Evolutionary conservation across 1,140 invertebrate species (phyloP), one percentile per base, ranked within the genome.

Genomic region (Eurosta solidaginis): DNA sequence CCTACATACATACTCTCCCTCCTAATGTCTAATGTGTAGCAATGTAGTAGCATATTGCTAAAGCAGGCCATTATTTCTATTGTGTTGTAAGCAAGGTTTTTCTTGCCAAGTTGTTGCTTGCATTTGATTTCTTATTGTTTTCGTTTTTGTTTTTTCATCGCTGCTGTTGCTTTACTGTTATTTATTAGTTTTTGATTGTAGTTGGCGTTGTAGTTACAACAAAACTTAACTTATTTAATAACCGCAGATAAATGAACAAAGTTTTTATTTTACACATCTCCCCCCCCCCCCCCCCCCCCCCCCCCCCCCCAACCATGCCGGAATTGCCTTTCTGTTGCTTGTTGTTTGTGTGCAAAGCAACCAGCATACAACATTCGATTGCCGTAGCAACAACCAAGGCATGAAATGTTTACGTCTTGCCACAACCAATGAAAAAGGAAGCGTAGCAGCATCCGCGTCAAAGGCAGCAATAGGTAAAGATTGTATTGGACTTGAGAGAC

Each of bases 191-290:
- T 52, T 52, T 52, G n/a, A n/a, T n/a, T 33, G 54, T 63, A 0
- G n/a, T 27, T 54, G 52, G 12, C 45, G 45, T 47, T 47, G 45
- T 47, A 12, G 49, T 5, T n/a, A 22, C 7, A n/a, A n/a, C 59
- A 14, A 36, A 59, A 59, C 54, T 68, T 68, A 68, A 68, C 59
- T 68, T 68, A 68, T 68, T 68, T 68, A 68, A 68, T 68, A 68
- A 68, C 59, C 59, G 59, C 59, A 68, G 40, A 68, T 68, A 68
- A 68, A 68, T 68, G 59, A 40, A 20, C 59, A 68, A 68, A 68
- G 59, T 68, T 68, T 40, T n/a, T 68, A 68, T 33, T 20, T 52
- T 20, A 40, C 36, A 33, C 59, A 33, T 33, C 59, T 1, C 5
- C 33, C 14, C 54, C 17, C 1, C 12, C 33, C 27, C 54, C 6